Percentiles rank a stretch among this genome's conserved stretches.
phyloP scores from a whole-genome alignment of 2,888 invertebrate species.

The Thymelicus sylvestris region DNA sequence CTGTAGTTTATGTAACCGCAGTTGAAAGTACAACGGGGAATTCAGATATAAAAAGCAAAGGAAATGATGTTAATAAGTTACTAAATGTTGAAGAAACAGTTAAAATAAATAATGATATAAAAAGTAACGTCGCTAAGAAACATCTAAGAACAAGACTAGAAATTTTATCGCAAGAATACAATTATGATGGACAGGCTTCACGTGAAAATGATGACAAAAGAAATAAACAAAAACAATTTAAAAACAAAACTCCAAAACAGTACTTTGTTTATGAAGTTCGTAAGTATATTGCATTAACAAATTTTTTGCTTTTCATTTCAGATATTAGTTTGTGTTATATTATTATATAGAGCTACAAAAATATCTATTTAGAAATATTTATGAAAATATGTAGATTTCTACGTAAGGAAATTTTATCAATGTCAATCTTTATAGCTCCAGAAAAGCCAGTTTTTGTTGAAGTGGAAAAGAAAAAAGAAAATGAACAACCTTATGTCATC shows the following conservation, averaged over 20 bases:
- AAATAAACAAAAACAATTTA: not conserved
- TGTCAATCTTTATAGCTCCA: slow-evolving; percentile 46
- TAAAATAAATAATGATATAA: not conserved
- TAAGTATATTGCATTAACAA: slow-evolving; percentile 50
- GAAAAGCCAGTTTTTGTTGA: slow-evolving; percentile 42
- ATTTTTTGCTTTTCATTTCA: too few species aligned
- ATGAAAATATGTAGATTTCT: too few species aligned
- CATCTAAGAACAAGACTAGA: slow-evolving; percentile 15
- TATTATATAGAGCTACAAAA: too few species aligned
- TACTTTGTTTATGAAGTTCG: slow-evolving; percentile 64
- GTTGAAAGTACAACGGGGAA: not conserved
- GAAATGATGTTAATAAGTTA: not conserved
- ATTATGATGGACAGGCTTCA: not conserved
- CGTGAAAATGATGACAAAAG: not conserved
- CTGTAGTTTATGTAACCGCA: not conserved
- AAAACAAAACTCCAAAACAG: slow-evolving; percentile 39
- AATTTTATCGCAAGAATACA: slow-evolving; percentile 7
- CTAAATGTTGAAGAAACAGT: not conserved
- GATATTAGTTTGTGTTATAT: too few species aligned
- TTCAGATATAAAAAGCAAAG: not conserved
- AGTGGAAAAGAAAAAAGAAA: slow-evolving; percentile 22
- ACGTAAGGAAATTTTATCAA: not conserved
- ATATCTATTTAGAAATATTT: too few species aligned
- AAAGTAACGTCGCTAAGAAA: not conserved
- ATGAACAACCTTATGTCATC: slow-evolving; percentile 54